phyloP scores from a whole-genome alignment of 2,113 vertebrate species.

The Aegotheles bennettii region DNA sequence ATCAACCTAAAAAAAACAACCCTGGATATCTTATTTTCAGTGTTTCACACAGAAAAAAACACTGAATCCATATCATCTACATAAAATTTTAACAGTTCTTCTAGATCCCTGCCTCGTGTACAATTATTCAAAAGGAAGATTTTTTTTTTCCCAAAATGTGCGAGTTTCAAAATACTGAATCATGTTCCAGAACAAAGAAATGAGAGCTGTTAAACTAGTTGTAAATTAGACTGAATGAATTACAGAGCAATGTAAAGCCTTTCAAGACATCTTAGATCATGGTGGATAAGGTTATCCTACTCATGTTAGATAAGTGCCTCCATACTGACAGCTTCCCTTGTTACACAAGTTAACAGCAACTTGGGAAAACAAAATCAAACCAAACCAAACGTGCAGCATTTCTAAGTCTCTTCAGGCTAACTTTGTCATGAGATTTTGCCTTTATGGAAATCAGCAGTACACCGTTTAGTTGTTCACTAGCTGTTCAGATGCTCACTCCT shows the following conservation, averaged over 20 bases:
- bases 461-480: too few species aligned
- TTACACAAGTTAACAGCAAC: constrained; percentile 13
- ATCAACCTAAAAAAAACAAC: not conserved
- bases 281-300: not conserved
- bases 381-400: not conserved
- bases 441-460: not conserved
- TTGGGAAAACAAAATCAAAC: constrained; percentile 42
- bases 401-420: not conserved
- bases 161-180: not conserved
- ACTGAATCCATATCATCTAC: not conserved
- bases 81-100: not conserved
- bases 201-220: constrained; percentile 24
- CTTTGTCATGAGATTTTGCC: not conserved
- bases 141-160: not conserved
- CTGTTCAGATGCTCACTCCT: not conserved
- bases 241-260: constrained; percentile 35
- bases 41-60: constrained; percentile 1
- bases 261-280: constrained; percentile 48
- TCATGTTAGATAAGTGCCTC: not conserved
- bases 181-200: constrained; percentile 28
- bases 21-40: not conserved
- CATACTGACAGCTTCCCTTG: constrained; percentile 13
- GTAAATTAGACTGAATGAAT: constrained; percentile 47
- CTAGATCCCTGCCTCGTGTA: not conserved
- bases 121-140: not conserved